A percentile compares a stretch with the other conserved stretches of the same genome.
These are phyloP conservation scores for Pleuronectes platessa DNA, from an alignment of 2,113 vertebrate genomes.

Conservation along the genomic window DNA sequence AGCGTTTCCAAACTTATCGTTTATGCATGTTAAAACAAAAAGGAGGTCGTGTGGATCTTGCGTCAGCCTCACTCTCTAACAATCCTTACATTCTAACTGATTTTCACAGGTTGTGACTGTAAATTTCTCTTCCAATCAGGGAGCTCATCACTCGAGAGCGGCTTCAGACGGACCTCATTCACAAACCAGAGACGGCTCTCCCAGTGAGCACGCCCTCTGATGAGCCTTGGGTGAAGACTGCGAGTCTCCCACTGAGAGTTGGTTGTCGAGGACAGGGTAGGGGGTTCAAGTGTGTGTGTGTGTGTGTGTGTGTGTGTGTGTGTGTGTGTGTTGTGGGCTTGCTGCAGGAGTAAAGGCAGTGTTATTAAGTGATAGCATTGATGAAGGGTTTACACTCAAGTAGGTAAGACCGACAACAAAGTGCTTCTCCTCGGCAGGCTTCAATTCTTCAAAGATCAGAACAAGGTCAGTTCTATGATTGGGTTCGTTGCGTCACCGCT, in stretches of 20 bases:
- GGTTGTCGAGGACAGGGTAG: conserved; percentile 54
- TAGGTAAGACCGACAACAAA: conserved; percentile 65
- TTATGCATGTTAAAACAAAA: no score
- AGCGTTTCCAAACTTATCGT: no score
- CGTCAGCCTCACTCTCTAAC: not conserved
- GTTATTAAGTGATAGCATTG: conserved; percentile 79
- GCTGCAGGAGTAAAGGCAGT: conserved; percentile 50
- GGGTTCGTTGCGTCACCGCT: conserved; percentile 20
- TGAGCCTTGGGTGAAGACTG: conserved; percentile 66
- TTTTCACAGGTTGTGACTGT: conserved; percentile 66
- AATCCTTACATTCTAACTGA: not conserved
- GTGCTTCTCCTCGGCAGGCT: conserved; percentile 58
- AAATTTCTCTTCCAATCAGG: conserved; percentile 76
- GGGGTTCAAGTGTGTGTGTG: conserved; percentile 20
- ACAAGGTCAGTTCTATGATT: conserved; percentile 65
- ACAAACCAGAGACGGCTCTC: conserved; percentile 51
- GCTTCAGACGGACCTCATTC: conserved; percentile 58
- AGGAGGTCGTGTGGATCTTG: no score
- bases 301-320: conserved; percentile 8
- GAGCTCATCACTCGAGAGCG: conserved; percentile 71
- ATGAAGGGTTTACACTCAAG: conserved; percentile 74
- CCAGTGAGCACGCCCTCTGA: conserved; percentile 69
- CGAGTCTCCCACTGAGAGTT: conserved; percentile 60
- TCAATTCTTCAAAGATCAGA: conserved; percentile 58
- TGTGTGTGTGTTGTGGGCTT: conserved; percentile 14